phyloP scores from a whole-genome alignment of 2,797 vertebrate species.

The Ciconia nigra region DNA sequence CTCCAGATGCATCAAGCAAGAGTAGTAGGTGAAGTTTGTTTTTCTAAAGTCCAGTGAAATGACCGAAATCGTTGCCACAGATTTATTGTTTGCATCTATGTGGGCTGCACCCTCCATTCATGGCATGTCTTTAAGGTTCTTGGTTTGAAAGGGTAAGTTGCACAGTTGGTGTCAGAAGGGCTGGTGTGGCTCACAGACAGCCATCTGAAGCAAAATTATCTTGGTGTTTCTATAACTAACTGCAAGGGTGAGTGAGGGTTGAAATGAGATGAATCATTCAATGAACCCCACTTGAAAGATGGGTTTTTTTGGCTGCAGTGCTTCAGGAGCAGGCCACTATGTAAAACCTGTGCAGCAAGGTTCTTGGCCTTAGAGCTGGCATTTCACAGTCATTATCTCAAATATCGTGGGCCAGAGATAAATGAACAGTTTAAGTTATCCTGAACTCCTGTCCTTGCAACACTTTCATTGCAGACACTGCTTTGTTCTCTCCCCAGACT shows the following conservation, averaged over 20 bases:
- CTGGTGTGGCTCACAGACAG: background rate
- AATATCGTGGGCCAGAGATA: background rate
- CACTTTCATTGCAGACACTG: background rate
- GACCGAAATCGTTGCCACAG: background rate
- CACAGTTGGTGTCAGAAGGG: background rate
- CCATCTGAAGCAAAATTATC: background rate
- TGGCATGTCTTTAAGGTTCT: background rate
- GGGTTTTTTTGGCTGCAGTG: background rate
- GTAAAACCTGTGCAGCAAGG: background rate
- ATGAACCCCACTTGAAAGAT: constrained; percentile 40
- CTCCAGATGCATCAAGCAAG: background rate
- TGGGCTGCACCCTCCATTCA: background rate
- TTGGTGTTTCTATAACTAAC: background rate
- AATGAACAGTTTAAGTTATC: background rate
- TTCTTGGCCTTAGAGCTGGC: background rate
- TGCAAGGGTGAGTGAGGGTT: background rate
- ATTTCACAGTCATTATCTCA: background rate
- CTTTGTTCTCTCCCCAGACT: background rate
- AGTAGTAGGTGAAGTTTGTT: background rate
- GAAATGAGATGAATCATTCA: constrained; percentile 25
- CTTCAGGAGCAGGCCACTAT: background rate
- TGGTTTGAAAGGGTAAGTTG: background rate
- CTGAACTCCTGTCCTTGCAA: background rate
- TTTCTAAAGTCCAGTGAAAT: background rate
- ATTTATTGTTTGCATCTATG: background rate